A percentile compares a stretch with the other conserved stretches of the same genome.
Evolutionary conservation across 2,888 invertebrate species (phyloP).

Genomic region (Lissonota sp.): DNA sequence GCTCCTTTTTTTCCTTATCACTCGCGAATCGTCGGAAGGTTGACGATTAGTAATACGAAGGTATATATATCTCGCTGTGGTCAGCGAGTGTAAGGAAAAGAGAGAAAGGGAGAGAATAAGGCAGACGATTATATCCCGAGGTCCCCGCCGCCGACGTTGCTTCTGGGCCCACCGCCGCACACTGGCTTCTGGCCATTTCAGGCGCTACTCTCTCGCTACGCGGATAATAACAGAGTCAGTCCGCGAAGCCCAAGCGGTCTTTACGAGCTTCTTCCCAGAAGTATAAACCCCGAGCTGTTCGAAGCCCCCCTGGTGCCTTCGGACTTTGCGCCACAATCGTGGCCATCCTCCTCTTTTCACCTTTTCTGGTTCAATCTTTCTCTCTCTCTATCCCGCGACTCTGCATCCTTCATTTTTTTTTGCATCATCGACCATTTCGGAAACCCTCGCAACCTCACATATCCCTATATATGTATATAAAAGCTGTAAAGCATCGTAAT

Average conservation of each 20-base stretch:
- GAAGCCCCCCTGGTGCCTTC: slow-evolving; percentile 51
- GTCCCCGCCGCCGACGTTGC: slow-evolving; percentile 69
- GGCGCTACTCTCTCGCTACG: slow-evolving; percentile 70
- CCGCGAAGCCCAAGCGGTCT: slow-evolving; percentile 78
- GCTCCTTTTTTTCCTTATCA: slow-evolving; percentile 31
- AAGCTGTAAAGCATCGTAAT: slow-evolving; percentile 41
- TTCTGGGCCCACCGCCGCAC: slow-evolving; percentile 68
- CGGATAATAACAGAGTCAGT: slow-evolving; percentile 82
- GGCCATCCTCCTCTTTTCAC: slow-evolving; percentile 43
- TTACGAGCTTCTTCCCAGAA: slow-evolving; percentile 83
- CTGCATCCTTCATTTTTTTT: slow-evolving; percentile 26
- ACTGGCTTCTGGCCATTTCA: slow-evolving; percentile 70
- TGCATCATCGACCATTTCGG: slow-evolving; percentile 52
- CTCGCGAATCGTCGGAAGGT: slow-evolving; percentile 29
- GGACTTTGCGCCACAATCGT: neutral
- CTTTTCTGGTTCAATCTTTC: slow-evolving; percentile 29
- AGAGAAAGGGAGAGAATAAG: slow-evolving; percentile 66
- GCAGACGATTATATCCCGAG: slow-evolving; percentile 78
- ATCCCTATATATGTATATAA: too few relatives aligned
- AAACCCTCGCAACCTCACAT: slow-evolving; percentile 49
- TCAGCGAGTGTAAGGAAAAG: slow-evolving; percentile 69
- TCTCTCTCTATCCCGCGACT: slow-evolving; percentile 60
- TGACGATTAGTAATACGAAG: slow-evolving; percentile 55
- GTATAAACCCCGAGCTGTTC: slow-evolving; percentile 78
- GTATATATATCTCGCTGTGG: slow-evolving; percentile 12